A percentile compares a stretch with the other conserved stretches of the same genome.
These are phyloP conservation scores for Agrypnus murinus DNA, from an alignment of 2,888 invertebrate genomes.

Conservation along the genomic window DNA sequence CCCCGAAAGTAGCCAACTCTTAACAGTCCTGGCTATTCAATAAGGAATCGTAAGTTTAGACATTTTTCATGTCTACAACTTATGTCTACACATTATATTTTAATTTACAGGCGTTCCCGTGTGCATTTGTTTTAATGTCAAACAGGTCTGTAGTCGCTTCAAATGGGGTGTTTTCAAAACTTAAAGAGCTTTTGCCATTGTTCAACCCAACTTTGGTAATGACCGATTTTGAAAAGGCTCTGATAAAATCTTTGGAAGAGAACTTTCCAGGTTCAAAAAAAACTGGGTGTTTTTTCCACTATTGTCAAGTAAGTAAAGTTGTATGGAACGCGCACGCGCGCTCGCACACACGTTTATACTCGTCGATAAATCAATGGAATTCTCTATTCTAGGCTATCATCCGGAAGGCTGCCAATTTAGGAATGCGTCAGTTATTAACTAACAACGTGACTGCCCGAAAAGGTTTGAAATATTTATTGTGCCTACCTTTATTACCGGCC, in stretches of 20 bases:
- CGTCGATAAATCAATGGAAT: too few species aligned
- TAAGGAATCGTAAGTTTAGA: background rate
- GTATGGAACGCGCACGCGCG: too few species aligned
- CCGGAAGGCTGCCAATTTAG: too few species aligned
- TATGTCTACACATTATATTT: background rate
- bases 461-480: too few species aligned
- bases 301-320: conserved; percentile 4
- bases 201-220: background rate
- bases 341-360: too few species aligned
- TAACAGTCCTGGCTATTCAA: background rate
- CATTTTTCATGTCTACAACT: too few species aligned
- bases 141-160: background rate
- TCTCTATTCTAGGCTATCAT: too few species aligned
- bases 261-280: conserved; percentile 1
- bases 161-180: conserved; percentile 3
- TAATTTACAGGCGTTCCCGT: conserved; percentile 14
- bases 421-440: too few species aligned
- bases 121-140: too few species aligned
- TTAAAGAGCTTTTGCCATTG: conserved; percentile 1
- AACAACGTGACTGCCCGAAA: too few species aligned
- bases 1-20: background rate
- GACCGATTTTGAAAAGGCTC: conserved; percentile 12
- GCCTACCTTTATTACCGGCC: too few species aligned
- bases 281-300: conserved; percentile 13
- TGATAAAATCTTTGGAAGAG: background rate